phyloP scores from a whole-genome alignment of 2,113 vertebrate species.

The Hypomesus transpacificus region DNA sequence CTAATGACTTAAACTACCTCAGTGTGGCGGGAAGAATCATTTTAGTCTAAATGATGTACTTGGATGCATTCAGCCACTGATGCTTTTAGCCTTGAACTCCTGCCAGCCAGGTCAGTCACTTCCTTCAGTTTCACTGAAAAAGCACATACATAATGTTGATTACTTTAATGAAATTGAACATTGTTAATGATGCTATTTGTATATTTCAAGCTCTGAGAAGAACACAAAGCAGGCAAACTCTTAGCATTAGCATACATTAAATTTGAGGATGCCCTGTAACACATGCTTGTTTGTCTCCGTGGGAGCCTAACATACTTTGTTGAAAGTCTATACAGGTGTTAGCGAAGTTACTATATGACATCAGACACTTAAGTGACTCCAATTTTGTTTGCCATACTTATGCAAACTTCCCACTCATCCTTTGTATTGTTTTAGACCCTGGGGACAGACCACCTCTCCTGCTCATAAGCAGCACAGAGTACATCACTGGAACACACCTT shows the following conservation, averaged over 20 bases:
- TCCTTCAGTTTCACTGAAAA: not conserved
- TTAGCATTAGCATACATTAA: too few species aligned
- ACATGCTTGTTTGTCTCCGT: too few species aligned
- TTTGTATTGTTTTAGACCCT: conserved; percentile 67
- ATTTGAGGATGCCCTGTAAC: too few species aligned
- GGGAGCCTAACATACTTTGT: too few species aligned
- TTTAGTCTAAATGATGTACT: conserved; percentile 8
- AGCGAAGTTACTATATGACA: too few species aligned
- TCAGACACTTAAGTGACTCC: too few species aligned
- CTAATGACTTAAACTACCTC: conserved; percentile 30
- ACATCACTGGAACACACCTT: conserved; percentile 67
- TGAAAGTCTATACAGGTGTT: too few species aligned
- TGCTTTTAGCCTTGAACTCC: conserved; percentile 8
- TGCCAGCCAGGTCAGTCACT: not conserved
- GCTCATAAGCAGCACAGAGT: conserved; percentile 68
- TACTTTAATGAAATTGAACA: not conserved
- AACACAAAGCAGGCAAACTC: too few species aligned
- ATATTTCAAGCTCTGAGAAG: too few species aligned
- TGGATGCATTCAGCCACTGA: not conserved
- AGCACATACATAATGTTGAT: not conserved
- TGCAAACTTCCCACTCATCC: not conserved
- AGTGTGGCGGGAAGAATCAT: conserved; percentile 25
- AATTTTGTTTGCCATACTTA: too few species aligned
- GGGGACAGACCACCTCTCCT: conserved; percentile 75
- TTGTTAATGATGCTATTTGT: too few species aligned